These are phyloP conservation scores for Lycodopsis pacificus DNA, from an alignment of 2,797 vertebrate genomes.

Conservation along the genomic window DNA sequence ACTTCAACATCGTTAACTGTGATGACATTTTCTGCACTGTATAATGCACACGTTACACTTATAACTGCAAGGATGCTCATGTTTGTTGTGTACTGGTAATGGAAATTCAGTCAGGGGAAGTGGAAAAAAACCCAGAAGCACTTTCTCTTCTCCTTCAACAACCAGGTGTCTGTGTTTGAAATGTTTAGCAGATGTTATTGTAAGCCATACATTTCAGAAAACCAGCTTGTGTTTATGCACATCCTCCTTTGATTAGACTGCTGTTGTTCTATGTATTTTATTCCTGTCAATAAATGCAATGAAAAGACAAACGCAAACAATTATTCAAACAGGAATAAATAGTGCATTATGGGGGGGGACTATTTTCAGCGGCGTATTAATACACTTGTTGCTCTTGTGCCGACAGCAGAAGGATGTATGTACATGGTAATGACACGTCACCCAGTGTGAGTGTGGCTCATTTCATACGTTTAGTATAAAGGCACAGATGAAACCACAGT, in stretches of 20 bases:
- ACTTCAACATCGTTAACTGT: not conserved
- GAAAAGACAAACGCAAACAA: not conserved
- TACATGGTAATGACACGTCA: not conserved
- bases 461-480: not conserved
- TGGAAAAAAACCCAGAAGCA: not conserved
- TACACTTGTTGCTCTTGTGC: not conserved
- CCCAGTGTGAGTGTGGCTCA: not conserved
- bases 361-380: not conserved
- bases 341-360: not conserved
- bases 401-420: not conserved
- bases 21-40: not conserved
- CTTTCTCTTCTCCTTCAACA: conserved; percentile 17
- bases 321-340: not conserved
- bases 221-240: not conserved
- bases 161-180: not conserved
- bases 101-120: not conserved
- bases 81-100: not conserved
- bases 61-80: not conserved
- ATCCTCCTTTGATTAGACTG: not conserved
- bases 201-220: not conserved
- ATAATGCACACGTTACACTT: not conserved
- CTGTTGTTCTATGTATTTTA: not conserved
- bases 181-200: not conserved
- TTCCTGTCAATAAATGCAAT: not conserved
- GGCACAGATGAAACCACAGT: not conserved